Percentiles rank a stretch among this genome's conserved stretches.
These are phyloP conservation scores for Drosophila fungiperda DNA, from an alignment of 2,888 invertebrate genomes.

Conservation along the genomic window DNA sequence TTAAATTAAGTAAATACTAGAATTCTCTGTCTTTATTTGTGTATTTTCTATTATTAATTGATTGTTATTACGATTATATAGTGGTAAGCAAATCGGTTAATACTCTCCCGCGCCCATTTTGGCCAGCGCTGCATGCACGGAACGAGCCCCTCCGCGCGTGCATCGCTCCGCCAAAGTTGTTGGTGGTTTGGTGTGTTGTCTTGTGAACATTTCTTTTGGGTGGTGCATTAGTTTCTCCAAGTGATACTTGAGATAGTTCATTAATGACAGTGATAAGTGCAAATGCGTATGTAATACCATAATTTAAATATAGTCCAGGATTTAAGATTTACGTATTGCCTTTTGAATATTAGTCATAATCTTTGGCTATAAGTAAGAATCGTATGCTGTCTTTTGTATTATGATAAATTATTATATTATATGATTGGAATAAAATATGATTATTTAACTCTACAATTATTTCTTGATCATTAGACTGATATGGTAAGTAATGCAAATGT, in stretches of 20 bases:
- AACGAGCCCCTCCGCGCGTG: slow-evolving; percentile 58
- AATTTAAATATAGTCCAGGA: slow-evolving; percentile 18
- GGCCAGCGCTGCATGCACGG: slow-evolving; percentile 51
- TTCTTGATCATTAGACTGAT: neutral
- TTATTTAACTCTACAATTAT: slow-evolving; percentile 22
- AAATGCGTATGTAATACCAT: slow-evolving; percentile 57
- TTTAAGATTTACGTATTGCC: slow-evolving; percentile 15
- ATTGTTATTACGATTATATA: slow-evolving; percentile 21
- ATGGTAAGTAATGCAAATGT: neutral
- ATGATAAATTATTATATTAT: slow-evolving; percentile 16
- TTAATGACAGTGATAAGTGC: slow-evolving; percentile 56
- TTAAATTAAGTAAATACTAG: slow-evolving; percentile 30
- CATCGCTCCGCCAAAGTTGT: slow-evolving; percentile 38
- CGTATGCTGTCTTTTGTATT: slow-evolving; percentile 40
- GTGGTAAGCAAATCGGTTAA: slow-evolving; percentile 25
- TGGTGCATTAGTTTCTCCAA: slow-evolving; percentile 53
- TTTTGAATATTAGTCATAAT: slow-evolving; percentile 26
- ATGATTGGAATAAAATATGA: slow-evolving; percentile 43
- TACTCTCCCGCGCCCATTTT: slow-evolving; percentile 40
- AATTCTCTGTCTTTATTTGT: neutral
- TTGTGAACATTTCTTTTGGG: slow-evolving; percentile 17
- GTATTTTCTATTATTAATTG: slow-evolving; percentile 3
- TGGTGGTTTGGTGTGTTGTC: neutral
- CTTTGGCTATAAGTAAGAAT: slow-evolving; percentile 23
- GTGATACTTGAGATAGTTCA: slow-evolving; percentile 75